Evolutionary conservation across 2,113 vertebrate genomes (phyloP).

Genomic region (Pagrus major): DNA sequence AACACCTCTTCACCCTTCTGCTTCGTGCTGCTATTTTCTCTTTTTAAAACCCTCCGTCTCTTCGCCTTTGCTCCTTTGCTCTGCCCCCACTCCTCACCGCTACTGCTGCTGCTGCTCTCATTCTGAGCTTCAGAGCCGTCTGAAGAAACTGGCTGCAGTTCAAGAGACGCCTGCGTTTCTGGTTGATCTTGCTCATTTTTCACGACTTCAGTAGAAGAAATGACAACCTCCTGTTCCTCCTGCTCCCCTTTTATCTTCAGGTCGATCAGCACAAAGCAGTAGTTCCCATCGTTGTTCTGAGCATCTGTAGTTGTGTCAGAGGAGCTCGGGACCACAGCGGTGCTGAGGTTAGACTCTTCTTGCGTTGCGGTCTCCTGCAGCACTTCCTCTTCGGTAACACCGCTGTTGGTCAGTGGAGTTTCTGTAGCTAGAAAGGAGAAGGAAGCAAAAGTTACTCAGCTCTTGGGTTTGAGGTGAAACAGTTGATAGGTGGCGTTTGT

Average conservation of each 20-base stretch:
- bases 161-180: neutral
- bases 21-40: neutral
- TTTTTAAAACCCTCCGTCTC: neutral
- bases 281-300: neutral
- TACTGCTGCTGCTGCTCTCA: too few species aligned
- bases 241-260: neutral
- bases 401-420: neutral
- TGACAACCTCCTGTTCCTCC: neutral
- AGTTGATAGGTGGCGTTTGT: too few species aligned
- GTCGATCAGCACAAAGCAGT: neutral
- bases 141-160: neutral
- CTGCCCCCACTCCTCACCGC: neutral
- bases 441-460: too few species aligned
- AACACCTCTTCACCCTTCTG: too few species aligned
- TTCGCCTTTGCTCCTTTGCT: neutral
- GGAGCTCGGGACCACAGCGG: neutral
- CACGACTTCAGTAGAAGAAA: neutral
- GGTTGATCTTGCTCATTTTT: neutral
- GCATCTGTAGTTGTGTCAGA: neutral
- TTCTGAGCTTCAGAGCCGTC: too few species aligned
- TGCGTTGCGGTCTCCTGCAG: neutral
- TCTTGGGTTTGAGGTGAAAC: too few species aligned
- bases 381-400: neutral
- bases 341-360: neutral
- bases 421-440: neutral